phyloP scores from a whole-genome alignment of 2,888 invertebrate genomes.

The Caenorhabditis zanzibari region DNA sequence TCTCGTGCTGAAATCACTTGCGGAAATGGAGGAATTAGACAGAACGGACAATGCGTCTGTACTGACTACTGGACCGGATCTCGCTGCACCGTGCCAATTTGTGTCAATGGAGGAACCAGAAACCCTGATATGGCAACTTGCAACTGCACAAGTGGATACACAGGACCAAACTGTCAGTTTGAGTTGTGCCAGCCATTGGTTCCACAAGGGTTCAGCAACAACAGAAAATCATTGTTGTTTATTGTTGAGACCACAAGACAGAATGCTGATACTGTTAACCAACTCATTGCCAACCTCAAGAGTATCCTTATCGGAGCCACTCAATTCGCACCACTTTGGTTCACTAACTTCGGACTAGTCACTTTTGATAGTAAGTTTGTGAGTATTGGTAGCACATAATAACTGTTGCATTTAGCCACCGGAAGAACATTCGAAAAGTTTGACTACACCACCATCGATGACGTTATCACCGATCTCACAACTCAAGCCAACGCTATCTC shows the following conservation, averaged over 20 bases:
- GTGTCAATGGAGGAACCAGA: constrained; percentile 77
- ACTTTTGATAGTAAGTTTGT: constrained; percentile 69
- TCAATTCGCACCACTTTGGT: constrained; percentile 63
- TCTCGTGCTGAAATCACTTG: constrained; percentile 63
- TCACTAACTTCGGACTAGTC: constrained; percentile 71
- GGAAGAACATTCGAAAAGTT: constrained; percentile 61
- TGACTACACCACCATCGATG: constrained; percentile 53
- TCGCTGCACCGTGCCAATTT: constrained; percentile 71
- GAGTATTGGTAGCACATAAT: background rate
- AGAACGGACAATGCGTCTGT: constrained; percentile 76
- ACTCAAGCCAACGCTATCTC: constrained; percentile 31
- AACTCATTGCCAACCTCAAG: constrained; percentile 60
- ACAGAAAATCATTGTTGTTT: constrained; percentile 68
- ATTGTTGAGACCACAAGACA: constrained; percentile 70
- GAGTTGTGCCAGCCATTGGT: constrained; percentile 58
- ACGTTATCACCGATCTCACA: constrained; percentile 57
- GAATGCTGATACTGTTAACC: constrained; percentile 57
- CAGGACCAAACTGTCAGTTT: constrained; percentile 72
- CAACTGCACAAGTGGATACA: constrained; percentile 71
- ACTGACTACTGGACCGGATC: constrained; percentile 76
- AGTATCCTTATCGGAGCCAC: constrained; percentile 54
- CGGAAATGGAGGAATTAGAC: constrained; percentile 75
- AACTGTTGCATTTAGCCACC: constrained; percentile 51
- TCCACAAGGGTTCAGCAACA: constrained; percentile 55
- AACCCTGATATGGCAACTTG: constrained; percentile 65